Percentiles rank a stretch among this genome's conserved stretches.
These are phyloP conservation scores for Sebastes baramenuke DNA, from an alignment of 2,797 vertebrate genomes.

Conservation along the genomic window DNA sequence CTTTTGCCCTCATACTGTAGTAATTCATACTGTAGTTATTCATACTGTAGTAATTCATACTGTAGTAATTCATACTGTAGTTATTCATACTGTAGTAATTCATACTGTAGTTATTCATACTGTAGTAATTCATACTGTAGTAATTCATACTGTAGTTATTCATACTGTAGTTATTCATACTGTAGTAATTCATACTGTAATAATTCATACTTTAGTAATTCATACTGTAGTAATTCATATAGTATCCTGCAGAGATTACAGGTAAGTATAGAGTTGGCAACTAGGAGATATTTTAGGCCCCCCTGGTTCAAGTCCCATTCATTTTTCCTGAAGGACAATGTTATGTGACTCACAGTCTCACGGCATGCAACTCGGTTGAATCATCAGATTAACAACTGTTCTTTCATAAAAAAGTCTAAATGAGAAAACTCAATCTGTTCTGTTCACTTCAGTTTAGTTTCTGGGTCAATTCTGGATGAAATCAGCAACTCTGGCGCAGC, in stretches of 20 bases:
- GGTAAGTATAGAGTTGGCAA: background rate
- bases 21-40: too few relatives aligned
- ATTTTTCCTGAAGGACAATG: background rate
- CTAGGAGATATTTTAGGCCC: background rate
- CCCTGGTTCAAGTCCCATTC: background rate
- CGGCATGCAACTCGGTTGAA: background rate
- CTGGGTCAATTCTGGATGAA: too few relatives aligned
- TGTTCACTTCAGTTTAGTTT: too few relatives aligned
- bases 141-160: too few relatives aligned
- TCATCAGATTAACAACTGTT: too few relatives aligned
- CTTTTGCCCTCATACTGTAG: background rate
- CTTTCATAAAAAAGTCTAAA: background rate
- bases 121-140: too few relatives aligned
- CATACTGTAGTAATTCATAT: background rate
- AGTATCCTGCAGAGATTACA: background rate
- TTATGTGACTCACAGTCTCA: background rate
- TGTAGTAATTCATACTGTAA: too few relatives aligned
- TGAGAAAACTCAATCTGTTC: too few relatives aligned
- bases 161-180: too few relatives aligned
- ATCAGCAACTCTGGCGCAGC: too few relatives aligned
- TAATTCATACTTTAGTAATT: background rate
- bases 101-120: too few relatives aligned
- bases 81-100: background rate
- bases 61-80: background rate
- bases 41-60: too few relatives aligned